Evolutionary conservation across 2,113 vertebrate species (phyloP), one percentile per base, ranked within the genome.

Genomic region (Prionailurus bengalensis): DNA sequence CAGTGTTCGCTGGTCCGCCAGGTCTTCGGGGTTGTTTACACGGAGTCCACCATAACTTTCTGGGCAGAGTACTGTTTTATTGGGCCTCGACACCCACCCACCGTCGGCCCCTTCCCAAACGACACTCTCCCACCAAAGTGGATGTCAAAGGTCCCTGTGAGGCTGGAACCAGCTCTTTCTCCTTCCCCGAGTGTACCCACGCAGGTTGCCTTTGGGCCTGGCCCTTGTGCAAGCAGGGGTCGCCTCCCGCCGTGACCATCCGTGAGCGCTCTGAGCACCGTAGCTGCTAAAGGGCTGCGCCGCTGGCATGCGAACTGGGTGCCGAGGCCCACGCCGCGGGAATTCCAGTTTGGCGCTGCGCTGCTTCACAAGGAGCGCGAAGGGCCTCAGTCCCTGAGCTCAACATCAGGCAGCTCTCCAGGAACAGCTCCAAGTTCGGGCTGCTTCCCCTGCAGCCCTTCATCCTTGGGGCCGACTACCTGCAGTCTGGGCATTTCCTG

Each of bases 1-100:
- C 97, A 99, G 55, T 99, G 99, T 98, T 99, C 99, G 1, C 99
- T 99, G 82, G 99, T 99, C 91, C 99, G 99, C 98, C 99, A 99
- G 68, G 99, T 99, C 98, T 99, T 99, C 98, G 99, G 99, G 98
- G 99, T 99, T 2, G 99, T 99, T 95, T 99, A 99, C 99, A 99
- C 99, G 0, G 99, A 99, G 98, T 99, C 99, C 89, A 99, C 99
- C 31, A 99, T 99, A 99, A 99, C 99, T 99, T 99, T 97, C 98
- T 99, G 96, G 99, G 99, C 98, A 98, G 99, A 98, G 99, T 99
- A 63, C 99, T 99, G 97, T 99, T 99, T 58, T 99, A 99, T 74
- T 99, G 99, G 7, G 99, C 99, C 42, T 99, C 99, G 5, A 99
- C 99, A 0, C 99, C 99, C 0, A 99, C 99, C 0, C 99, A 99